Evolutionary conservation across 2,797 vertebrate genomes (phyloP).

Genomic region (Channallabes apus): DNA sequence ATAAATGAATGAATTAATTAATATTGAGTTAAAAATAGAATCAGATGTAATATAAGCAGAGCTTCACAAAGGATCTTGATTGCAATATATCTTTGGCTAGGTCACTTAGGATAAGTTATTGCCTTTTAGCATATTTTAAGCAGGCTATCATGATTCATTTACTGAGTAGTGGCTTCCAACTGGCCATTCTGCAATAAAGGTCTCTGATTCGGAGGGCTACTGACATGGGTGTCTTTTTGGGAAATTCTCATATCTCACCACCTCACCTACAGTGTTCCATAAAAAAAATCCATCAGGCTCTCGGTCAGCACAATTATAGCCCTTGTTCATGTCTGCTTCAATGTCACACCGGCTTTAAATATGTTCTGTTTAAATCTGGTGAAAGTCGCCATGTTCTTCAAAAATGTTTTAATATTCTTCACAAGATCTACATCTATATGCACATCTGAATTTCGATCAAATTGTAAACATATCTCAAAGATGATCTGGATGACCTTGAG

Average conservation of each 20-base stretch:
- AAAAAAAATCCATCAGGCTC: not conserved
- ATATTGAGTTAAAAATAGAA: not conserved
- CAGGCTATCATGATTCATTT: not conserved
- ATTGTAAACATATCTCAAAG: not conserved
- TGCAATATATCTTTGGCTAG: not conserved
- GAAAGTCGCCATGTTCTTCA: not conserved
- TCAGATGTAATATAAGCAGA: not conserved
- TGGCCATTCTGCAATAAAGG: not conserved
- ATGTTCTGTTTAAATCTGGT: not conserved
- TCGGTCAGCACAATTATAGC: not conserved
- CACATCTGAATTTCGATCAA: not conserved
- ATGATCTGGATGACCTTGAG: not conserved
- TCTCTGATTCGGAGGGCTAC: not conserved
- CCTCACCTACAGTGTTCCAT: not conserved
- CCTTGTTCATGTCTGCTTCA: not conserved
- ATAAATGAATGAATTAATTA: too few relatives aligned
- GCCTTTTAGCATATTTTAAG: not conserved
- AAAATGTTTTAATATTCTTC: not conserved
- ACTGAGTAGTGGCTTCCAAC: not conserved
- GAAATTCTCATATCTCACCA: not conserved
- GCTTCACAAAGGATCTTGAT: not conserved
- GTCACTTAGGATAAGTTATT: not conserved
- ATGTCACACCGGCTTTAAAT: not conserved
- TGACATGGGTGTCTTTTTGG: not conserved
- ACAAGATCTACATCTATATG: not conserved